A percentile compares a stretch with the other conserved stretches of the same genome.
These are phyloP conservation scores for Callospermophilus lateralis DNA, from an alignment of 2,113 vertebrate species.

Conservation along the genomic window DNA sequence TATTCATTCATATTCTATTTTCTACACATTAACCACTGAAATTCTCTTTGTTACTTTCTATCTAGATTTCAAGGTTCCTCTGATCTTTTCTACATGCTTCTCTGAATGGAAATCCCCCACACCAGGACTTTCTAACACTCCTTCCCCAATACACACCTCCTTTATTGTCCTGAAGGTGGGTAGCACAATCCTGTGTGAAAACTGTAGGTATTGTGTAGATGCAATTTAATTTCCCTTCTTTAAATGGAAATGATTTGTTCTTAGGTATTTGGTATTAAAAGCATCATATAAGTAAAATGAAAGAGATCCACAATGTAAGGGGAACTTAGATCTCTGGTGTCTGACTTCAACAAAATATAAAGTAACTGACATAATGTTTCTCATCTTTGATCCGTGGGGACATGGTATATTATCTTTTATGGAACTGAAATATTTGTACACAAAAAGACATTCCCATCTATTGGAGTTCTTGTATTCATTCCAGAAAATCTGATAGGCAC, in stretches of 20 bases:
- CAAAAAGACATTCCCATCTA: background rate
- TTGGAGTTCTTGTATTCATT: background rate
- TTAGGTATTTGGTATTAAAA: background rate
- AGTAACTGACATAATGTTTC: background rate
- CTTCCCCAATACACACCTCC: too few relatives aligned
- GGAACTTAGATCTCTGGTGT: background rate
- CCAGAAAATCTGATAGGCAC: background rate
- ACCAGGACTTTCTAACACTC: too few relatives aligned
- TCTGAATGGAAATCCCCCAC: too few relatives aligned
- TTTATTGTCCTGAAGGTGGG: too few relatives aligned
- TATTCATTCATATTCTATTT: too few relatives aligned
- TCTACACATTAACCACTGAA: too few relatives aligned
- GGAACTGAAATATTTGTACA: background rate
- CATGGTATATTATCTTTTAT: background rate
- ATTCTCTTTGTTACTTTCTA: too few relatives aligned
- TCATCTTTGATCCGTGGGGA: background rate
- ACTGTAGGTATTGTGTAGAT: background rate
- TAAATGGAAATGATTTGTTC: background rate
- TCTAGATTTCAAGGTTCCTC: too few relatives aligned
- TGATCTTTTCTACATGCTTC: too few relatives aligned
- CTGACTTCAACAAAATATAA: background rate
- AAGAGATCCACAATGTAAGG: fast-evolving
- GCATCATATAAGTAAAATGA: fast-evolving
- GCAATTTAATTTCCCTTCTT: background rate
- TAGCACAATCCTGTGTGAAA: background rate